phyloP scores from a whole-genome alignment of 2,888 invertebrate species.

The Lasiommata megera region DNA sequence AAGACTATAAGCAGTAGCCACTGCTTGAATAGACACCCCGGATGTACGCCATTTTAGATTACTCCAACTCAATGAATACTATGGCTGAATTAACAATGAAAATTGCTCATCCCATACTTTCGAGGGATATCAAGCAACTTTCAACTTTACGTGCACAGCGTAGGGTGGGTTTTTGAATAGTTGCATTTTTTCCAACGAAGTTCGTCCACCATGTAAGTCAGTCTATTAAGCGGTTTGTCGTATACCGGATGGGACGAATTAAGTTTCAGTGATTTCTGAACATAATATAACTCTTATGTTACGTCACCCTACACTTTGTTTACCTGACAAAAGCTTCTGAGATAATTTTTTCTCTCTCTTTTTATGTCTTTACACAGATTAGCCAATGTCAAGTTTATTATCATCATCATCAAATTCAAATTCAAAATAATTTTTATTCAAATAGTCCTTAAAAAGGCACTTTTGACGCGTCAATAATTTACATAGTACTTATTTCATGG shows the following conservation, averaged over 20 bases:
- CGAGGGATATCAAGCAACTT: conserved; percentile 8
- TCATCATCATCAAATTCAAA: too few relatives aligned
- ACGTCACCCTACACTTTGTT: conserved; percentile 51
- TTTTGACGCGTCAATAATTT: too few relatives aligned
- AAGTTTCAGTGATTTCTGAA: conserved; percentile 67
- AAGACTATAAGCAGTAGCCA: conserved; percentile 53
- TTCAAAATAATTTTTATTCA: too few relatives aligned
- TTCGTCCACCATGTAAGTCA: conserved; percentile 71
- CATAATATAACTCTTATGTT: conserved; percentile 62
- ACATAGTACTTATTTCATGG: too few relatives aligned
- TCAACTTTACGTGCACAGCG: conserved; percentile 33
- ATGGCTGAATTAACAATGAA: conserved; percentile 75
- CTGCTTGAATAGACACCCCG: conserved; percentile 71
- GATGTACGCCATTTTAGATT: conserved; percentile 78
- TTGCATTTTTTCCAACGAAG: conserved; percentile 41
- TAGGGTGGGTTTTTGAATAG: conserved; percentile 28
- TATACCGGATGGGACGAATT: conserved; percentile 69
- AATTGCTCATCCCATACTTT: conserved; percentile 66
- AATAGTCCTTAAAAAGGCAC: too few relatives aligned
- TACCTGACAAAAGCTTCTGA: background rate
- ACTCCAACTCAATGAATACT: conserved; percentile 72
- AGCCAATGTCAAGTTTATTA: too few relatives aligned
- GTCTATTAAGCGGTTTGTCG: conserved; percentile 70
- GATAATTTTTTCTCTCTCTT: too few relatives aligned
- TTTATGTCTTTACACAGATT: too few relatives aligned